Evolutionary conservation across 2,113 vertebrate genomes (phyloP).

Genomic region (Corythoichthys intestinalis): DNA sequence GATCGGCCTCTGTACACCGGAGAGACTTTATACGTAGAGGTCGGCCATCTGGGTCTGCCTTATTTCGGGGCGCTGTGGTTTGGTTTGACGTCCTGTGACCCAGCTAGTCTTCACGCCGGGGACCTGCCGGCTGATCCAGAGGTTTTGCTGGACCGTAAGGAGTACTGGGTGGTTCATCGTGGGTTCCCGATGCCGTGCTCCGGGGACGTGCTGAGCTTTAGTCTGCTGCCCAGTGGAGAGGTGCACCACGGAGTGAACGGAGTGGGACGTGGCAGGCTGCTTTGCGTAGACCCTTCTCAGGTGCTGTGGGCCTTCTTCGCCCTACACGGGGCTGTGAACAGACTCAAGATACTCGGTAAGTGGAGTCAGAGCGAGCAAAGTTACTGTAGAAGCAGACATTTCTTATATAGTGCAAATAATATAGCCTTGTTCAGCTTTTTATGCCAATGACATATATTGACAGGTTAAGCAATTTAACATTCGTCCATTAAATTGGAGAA

Average conservation of each 20-base stretch:
- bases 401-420: background rate
- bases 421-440: background rate
- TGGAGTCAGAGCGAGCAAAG: background rate
- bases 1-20: conserved; percentile 87
- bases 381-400: background rate
- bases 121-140: conserved; percentile 93
- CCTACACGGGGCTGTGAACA: conserved; percentile 88
- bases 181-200: conserved; percentile 83
- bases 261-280: conserved; percentile 82
- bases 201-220: conserved; percentile 91
- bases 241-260: conserved; percentile 91
- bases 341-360: conserved; percentile 88
- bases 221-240: conserved; percentile 84
- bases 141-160: conserved; percentile 91
- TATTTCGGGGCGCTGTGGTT: conserved; percentile 88
- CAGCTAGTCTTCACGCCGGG: conserved; percentile 81
- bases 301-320: conserved; percentile 95
- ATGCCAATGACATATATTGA: background rate
- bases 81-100: conserved; percentile 95
- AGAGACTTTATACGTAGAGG: conserved; percentile 90
- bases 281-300: conserved; percentile 94
- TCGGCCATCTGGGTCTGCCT: conserved; percentile 85
- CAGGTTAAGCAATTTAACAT: background rate
- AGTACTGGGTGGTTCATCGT: conserved; percentile 96
- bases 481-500: background rate